Evolutionary conservation across 2,113 vertebrate species (phyloP).

Genomic region (Hippocampus mohnikei): DNA sequence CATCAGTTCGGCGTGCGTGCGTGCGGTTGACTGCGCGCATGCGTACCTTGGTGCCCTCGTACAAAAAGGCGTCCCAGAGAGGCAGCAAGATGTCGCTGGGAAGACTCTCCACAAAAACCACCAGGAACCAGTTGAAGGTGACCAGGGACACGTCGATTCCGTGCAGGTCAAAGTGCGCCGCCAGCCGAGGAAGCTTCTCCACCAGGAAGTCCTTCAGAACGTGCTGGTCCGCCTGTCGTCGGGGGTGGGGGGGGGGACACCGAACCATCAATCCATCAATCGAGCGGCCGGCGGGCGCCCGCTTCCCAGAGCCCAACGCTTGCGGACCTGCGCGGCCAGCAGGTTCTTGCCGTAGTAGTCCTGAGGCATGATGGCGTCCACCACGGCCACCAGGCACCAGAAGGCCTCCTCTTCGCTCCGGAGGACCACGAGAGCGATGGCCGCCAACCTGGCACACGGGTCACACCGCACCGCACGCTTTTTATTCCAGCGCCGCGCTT

Average conservation of each 20-base stretch:
- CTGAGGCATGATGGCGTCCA: slow-evolving; percentile 85
- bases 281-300: no score
- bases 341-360: slow-evolving; percentile 91
- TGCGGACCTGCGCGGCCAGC: slow-evolving; percentile 84
- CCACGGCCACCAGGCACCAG: slow-evolving; percentile 89
- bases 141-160: slow-evolving; percentile 83
- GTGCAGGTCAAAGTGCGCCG: slow-evolving; percentile 80
- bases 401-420: slow-evolving; percentile 89
- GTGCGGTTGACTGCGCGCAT: not conserved
- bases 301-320: not conserved
- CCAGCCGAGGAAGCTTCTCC: slow-evolving; percentile 86
- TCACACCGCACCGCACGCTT: not conserved
- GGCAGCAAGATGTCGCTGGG: slow-evolving; percentile 85
- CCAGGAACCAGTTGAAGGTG: slow-evolving; percentile 95
- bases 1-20: not conserved
- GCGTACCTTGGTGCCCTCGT: slow-evolving; percentile 89
- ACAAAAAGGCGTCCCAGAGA: slow-evolving; percentile 93
- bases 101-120: slow-evolving; percentile 88
- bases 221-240: slow-evolving; percentile 84
- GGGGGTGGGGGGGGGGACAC: no score
- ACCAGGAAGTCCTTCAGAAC: slow-evolving; percentile 89
- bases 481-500: not conserved
- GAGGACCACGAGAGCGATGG: slow-evolving; percentile 84
- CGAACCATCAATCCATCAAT: not conserved
- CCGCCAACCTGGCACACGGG: slow-evolving; percentile 78